A percentile compares a stretch with the other conserved stretches of the same genome.
phyloP scores from a whole-genome alignment of 2,888 invertebrate genomes.

The Stenoptilia bipunctidactyla region DNA sequence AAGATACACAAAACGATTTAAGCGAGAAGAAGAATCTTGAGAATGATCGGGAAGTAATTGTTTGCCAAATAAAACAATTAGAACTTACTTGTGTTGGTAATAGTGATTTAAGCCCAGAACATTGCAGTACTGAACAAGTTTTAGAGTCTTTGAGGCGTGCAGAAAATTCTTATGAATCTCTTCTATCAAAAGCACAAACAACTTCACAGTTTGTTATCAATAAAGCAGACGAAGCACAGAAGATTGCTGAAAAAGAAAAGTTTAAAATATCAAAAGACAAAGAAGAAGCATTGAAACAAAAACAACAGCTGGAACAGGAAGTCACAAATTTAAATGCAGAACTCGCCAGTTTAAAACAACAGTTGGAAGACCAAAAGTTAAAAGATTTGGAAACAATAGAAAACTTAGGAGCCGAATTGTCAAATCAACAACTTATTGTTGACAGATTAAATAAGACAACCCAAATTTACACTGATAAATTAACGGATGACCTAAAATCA shows the following conservation, averaged over 20 bases:
- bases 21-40: slow-evolving; percentile 31
- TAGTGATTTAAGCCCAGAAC: slow-evolving; percentile 30
- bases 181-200: slow-evolving; percentile 40
- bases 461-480: slow-evolving; percentile 32
- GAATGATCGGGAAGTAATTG: slow-evolving; percentile 39
- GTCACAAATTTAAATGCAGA: slow-evolving; percentile 33
- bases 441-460: slow-evolving; percentile 38
- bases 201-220: slow-evolving; percentile 46
- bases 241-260: slow-evolving; percentile 48
- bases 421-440: slow-evolving; percentile 44
- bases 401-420: slow-evolving; percentile 41
- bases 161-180: slow-evolving; percentile 28
- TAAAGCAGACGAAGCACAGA: slow-evolving; percentile 55
- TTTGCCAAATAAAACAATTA: slow-evolving; percentile 40
- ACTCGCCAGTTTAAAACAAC: slow-evolving; percentile 30
- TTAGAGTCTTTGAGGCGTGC: slow-evolving; percentile 38
- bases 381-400: slow-evolving; percentile 34
- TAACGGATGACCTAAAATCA: slow-evolving; percentile 35
- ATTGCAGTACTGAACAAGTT: slow-evolving; percentile 33
- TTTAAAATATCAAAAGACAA: slow-evolving; percentile 48
- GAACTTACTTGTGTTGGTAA: slow-evolving; percentile 44
- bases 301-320: slow-evolving; percentile 34
- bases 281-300: slow-evolving; percentile 43
- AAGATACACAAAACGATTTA: slow-evolving; percentile 30
- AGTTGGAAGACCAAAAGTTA: slow-evolving; percentile 33